Evolutionary conservation across 2,888 invertebrate species (phyloP).

Genomic region (Diplolepis rosae): DNA sequence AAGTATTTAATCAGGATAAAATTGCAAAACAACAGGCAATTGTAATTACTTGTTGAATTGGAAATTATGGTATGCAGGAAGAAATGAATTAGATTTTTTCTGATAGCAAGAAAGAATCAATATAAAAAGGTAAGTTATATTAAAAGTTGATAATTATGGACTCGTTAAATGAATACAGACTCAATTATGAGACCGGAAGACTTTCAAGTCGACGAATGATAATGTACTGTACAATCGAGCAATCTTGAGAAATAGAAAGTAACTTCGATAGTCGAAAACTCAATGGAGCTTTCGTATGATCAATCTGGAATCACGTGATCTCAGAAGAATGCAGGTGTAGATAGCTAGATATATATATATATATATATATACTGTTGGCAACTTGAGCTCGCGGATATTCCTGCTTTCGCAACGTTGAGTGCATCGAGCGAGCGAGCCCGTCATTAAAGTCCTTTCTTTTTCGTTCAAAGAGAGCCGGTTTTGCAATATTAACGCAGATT

Average conservation of each 20-base stretch:
- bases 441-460: constrained; percentile 29
- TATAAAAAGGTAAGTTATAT: not conserved
- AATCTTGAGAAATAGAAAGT: constrained; percentile 21
- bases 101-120: not conserved
- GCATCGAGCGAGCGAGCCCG: constrained; percentile 29
- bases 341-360: not conserved
- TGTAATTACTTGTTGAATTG: not conserved
- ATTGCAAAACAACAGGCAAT: not conserved
- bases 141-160: not conserved
- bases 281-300: constrained; percentile 31
- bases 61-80: not conserved
- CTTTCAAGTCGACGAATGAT: constrained; percentile 5
- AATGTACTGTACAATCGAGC: constrained; percentile 7
- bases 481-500: constrained; percentile 18
- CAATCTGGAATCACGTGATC: constrained; percentile 23
- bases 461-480: constrained; percentile 26
- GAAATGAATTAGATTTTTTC: not conserved
- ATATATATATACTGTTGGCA: constrained; percentile 4
- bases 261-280: constrained; percentile 29
- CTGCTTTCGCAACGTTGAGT: constrained; percentile 29
- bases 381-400: constrained; percentile 27
- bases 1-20: not conserved
- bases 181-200: constrained; percentile 12
- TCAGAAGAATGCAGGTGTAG: constrained; percentile 15
- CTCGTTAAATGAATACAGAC: constrained; percentile 6